Evolutionary conservation across 2,113 vertebrate species (phyloP).

Genomic region (Bombycilla garrulus): DNA sequence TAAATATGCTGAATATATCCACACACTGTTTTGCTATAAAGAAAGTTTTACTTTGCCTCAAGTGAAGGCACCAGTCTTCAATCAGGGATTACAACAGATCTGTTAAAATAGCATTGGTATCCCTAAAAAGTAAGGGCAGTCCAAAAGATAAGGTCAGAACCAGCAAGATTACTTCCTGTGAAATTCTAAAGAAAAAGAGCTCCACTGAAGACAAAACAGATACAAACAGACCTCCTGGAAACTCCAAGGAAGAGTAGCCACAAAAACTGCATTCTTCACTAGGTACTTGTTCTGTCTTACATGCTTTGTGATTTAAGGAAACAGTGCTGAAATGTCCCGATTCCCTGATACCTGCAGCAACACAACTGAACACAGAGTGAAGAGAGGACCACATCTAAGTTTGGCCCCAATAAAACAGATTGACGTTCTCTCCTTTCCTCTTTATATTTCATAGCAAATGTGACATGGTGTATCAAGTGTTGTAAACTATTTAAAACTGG

Average conservation of each 20-base stretch:
- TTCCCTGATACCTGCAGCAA: neutral
- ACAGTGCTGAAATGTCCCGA: accelerated
- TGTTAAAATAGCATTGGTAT: neutral
- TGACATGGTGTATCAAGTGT: neutral
- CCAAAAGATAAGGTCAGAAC: neutral
- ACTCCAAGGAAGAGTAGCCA: neutral
- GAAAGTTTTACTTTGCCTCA: neutral
- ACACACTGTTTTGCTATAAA: neutral
- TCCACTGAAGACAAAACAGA: neutral
- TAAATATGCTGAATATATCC: neutral
- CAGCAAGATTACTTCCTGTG: neutral
- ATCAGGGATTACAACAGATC: neutral
- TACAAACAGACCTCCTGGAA: neutral
- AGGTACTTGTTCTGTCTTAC: neutral
- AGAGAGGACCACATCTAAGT: neutral
- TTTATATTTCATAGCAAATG: neutral
- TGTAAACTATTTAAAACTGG: neutral
- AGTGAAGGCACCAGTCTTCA: neutral
- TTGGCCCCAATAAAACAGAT: neutral
- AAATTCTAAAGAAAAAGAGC: neutral
- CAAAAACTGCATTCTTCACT: neutral
- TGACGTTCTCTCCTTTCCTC: neutral
- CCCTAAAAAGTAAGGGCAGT: neutral
- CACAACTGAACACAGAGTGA: neutral
- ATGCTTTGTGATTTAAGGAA: neutral